Evolutionary conservation across 1,140 invertebrate genomes (phyloP), one percentile per base, ranked within the genome.

Genomic region (Hylaeus volcanicus): DNA sequence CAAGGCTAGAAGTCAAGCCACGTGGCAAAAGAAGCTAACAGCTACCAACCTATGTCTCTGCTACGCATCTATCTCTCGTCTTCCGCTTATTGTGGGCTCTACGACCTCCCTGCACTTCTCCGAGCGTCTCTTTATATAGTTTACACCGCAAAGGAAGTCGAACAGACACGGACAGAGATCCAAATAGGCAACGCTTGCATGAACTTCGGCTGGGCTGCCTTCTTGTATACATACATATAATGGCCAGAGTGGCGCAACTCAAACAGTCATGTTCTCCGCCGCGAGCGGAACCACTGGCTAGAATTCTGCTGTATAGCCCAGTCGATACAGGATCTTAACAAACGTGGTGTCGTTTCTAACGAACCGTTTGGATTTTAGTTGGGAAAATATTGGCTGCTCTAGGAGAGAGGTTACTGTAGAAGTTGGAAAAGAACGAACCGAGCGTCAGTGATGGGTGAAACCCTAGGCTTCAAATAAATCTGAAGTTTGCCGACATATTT

Each of bases 101-200:
- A 15, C 64, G 26, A 39, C 58, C 74, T 70, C 75, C 48, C 63
- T 48, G 45, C 58, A 12, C 63, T 43, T 45, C n/a, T 55, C 26
- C 51, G 55, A 56, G 45, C 14, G 11, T 41, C 56, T 70, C 56
- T 63, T 74, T 73, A 55, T 73, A 68, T 73, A 79, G 77, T 74
- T 74, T 5, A n/a, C 58, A 43, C 74, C 74, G 74, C 74, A 76
- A 71, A 83, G 85, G 86, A 86, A 84, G 81, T 83, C 73, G 64
- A 87, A 87, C 82, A 86, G 85, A 86, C 55, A 61, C 60, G 85
- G 81, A 81, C 61, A 69, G 77, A 56, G 84, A 74, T 76, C 76
- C 63, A 75, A 86, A 83, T 80, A 74, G 48, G 74, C 85, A 73
- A 68, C 81, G 74, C 76, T 76, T 73, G 81, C 64, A 58, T 45